Percentiles rank a stretch among this genome's conserved stretches.
phyloP scores from a whole-genome alignment of 2,888 invertebrate genomes.

The Latheticus oryzae region DNA sequence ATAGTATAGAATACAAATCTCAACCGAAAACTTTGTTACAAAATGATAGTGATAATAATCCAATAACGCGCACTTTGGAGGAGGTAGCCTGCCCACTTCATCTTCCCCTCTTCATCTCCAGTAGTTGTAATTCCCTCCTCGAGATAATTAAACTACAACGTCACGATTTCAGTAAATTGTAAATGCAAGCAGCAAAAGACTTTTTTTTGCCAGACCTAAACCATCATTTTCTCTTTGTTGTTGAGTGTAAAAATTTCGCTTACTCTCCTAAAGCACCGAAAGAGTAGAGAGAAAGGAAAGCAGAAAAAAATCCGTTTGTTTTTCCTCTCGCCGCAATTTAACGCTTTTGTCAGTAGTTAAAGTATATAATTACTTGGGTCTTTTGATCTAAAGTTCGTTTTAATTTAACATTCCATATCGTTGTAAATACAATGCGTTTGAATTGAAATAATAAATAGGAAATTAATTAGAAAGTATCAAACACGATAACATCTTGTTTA shows the following conservation, averaged over 20 bases:
- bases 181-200: no score
- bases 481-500: constrained; percentile 37
- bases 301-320: neutral
- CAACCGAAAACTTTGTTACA: no score
- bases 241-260: neutral
- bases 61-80: no score
- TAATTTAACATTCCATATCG: constrained; percentile 9
- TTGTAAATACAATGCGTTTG: constrained; percentile 11
- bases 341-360: no score
- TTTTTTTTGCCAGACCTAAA: neutral
- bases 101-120: constrained; percentile 42
- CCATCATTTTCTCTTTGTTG: constrained; percentile 4
- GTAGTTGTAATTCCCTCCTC: constrained; percentile 49
- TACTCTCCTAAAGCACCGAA: no score
- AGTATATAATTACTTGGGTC: constrained; percentile 6
- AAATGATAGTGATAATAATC: no score
- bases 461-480: constrained; percentile 38
- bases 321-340: no score
- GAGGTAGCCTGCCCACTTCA: no score
- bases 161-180: no score
- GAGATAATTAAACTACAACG: constrained; percentile 43
- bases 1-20: no score
- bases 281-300: no score
- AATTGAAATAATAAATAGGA: constrained; percentile 31
- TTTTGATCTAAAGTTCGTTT: constrained; percentile 17